Percentiles rank a stretch among this genome's conserved stretches.
These are phyloP conservation scores for Piscicola geometra DNA, from an alignment of 2,888 invertebrate species.

Conservation along the genomic window DNA sequence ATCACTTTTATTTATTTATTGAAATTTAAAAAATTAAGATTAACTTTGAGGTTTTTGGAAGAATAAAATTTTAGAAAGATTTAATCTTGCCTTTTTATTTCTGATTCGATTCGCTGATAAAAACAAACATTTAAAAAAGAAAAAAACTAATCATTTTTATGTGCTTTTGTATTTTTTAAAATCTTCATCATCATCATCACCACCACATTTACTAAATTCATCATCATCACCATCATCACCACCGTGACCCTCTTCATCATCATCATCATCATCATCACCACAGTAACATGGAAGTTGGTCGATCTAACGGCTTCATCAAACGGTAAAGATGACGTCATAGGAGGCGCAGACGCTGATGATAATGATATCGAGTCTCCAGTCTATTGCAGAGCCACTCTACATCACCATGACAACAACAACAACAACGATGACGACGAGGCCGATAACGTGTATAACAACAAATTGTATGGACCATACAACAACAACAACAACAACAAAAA, in stretches of 20 bases:
- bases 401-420: neutral
- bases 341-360: neutral
- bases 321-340: neutral
- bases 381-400: neutral
- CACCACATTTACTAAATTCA: neutral
- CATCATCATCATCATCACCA: constrained; percentile 29
- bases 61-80: too few species aligned
- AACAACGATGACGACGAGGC: neutral
- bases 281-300: constrained; percentile 30
- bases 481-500: constrained; percentile 3
- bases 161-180: neutral
- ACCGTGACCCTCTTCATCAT: constrained; percentile 17
- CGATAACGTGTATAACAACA: neutral
- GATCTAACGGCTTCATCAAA: constrained; percentile 14
- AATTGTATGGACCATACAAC: neutral
- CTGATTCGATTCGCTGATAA: too few species aligned
- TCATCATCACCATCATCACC: constrained; percentile 21
- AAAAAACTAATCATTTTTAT: too few species aligned
- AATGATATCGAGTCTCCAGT: neutral
- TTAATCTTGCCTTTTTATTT: too few species aligned
- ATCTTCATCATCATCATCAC: neutral
- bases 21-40: too few species aligned
- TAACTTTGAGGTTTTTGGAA: too few species aligned
- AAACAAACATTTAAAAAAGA: too few species aligned
- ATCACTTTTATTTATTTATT: too few species aligned